Evolutionary conservation across 2,113 vertebrate genomes (phyloP).

Genomic region (Pygoscelis antarcticus): DNA sequence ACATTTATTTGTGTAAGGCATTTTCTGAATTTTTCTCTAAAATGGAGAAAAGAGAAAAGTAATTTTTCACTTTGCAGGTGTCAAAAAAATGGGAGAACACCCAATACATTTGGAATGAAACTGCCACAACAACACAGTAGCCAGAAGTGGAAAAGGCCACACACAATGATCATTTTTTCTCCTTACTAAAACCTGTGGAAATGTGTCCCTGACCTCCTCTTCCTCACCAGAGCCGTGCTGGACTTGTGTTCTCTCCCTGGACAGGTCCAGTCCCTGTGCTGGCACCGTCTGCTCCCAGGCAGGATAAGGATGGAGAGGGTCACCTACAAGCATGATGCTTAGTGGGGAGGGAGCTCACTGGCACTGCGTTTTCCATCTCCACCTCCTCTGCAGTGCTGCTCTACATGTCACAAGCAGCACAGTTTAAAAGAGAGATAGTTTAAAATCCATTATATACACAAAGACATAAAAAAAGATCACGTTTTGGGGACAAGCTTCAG

Average conservation of each 20-base stretch:
- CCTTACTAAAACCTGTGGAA: neutral
- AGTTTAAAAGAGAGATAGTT: neutral
- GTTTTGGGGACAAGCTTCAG: neutral
- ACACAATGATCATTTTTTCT: rapidly evolving
- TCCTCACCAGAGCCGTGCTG: neutral
- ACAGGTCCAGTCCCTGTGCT: neutral
- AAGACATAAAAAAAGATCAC: neutral
- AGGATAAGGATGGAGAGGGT: neutral
- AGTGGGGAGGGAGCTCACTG: neutral
- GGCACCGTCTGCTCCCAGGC: neutral
- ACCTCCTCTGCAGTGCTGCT: neutral
- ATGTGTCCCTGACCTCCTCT: neutral
- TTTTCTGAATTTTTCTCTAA: neutral
- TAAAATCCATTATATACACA: neutral
- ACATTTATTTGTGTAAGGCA: neutral
- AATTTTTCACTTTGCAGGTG: neutral
- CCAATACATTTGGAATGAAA: neutral
- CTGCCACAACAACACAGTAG: neutral
- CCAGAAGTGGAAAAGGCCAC: neutral
- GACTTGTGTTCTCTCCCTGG: neutral
- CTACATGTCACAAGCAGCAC: neutral
- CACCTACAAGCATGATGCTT: neutral
- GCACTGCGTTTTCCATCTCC: neutral
- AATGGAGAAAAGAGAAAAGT: neutral
- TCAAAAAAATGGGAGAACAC: neutral